A percentile compares a stretch with the other conserved stretches of the same genome.
phyloP scores from a whole-genome alignment of 2,797 vertebrate species.

The Esox lucius region DNA sequence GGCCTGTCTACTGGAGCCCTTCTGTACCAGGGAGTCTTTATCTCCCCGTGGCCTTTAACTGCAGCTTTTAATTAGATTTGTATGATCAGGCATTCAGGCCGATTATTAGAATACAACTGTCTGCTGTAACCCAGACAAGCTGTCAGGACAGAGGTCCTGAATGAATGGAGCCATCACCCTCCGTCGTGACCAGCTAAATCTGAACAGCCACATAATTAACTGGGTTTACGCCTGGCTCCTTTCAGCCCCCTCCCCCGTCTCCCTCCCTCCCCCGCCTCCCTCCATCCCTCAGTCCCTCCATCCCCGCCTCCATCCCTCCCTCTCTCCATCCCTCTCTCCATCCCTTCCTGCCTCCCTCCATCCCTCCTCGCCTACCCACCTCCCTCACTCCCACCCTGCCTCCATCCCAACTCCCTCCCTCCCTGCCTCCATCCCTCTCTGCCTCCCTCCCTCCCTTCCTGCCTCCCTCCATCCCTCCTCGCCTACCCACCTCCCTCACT shows the following conservation, averaged over 20 bases:
- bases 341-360: not conserved
- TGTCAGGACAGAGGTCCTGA: constrained; percentile 29
- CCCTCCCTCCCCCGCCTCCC: not conserved
- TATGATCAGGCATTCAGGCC: constrained; percentile 40
- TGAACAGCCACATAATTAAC: constrained; percentile 31
- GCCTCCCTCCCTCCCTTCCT: not conserved
- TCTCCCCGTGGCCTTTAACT: not conserved
- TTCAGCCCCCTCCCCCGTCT: not conserved
- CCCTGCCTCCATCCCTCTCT: no score
- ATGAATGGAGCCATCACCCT: constrained; percentile 48
- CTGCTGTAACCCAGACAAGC: constrained; percentile 40
- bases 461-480: not conserved
- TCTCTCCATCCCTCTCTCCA: not conserved
- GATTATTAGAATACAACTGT: constrained; percentile 36
- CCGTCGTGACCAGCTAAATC: constrained; percentile 27
- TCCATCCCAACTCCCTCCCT: no score
- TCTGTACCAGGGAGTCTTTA: not conserved
- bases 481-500: not conserved
- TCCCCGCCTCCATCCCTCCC: not conserved
- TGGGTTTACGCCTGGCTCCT: constrained; percentile 19
- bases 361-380: not conserved
- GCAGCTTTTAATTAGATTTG: constrained; percentile 22
- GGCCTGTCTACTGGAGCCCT: not conserved
- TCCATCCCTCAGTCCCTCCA: no score
- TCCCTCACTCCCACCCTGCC: not conserved